Evolutionary conservation across 2,797 vertebrate species (phyloP).

Genomic region (Gallinago stenura): DNA sequence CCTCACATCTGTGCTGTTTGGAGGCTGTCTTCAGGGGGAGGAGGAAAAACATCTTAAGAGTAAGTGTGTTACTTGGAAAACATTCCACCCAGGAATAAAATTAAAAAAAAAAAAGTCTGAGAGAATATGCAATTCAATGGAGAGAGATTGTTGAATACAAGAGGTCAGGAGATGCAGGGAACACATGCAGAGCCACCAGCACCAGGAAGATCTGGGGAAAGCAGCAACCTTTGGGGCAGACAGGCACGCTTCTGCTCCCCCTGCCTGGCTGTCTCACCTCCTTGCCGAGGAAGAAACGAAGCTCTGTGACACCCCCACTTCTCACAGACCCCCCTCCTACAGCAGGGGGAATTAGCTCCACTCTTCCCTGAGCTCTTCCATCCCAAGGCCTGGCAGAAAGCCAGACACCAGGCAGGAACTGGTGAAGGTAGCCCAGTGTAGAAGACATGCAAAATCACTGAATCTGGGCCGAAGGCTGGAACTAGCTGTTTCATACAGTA

Average conservation of each 20-base stretch:
- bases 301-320: neutral
- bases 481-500: neutral
- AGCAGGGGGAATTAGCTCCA: neutral
- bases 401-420: neutral
- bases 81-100: slow-evolving; percentile 1
- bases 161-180: neutral
- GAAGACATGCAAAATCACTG: neutral
- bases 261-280: neutral
- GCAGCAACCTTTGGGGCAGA: neutral
- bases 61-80: slow-evolving; percentile 48
- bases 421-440: neutral
- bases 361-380: neutral
- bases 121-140: neutral
- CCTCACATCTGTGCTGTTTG: slow-evolving; percentile 51
- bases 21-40: neutral
- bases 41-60: neutral
- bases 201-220: neutral
- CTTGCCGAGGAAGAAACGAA: neutral
- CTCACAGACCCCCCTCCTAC: neutral
- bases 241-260: neutral
- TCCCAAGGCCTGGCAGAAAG: neutral
- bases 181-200: neutral
- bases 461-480: neutral
- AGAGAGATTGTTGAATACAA: neutral
- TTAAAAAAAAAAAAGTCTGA: neutral